Percentiles rank a stretch among this genome's conserved stretches.
Evolutionary conservation across 1,140 invertebrate species (phyloP).

Genomic region (Aphelenchoides besseyi): DNA sequence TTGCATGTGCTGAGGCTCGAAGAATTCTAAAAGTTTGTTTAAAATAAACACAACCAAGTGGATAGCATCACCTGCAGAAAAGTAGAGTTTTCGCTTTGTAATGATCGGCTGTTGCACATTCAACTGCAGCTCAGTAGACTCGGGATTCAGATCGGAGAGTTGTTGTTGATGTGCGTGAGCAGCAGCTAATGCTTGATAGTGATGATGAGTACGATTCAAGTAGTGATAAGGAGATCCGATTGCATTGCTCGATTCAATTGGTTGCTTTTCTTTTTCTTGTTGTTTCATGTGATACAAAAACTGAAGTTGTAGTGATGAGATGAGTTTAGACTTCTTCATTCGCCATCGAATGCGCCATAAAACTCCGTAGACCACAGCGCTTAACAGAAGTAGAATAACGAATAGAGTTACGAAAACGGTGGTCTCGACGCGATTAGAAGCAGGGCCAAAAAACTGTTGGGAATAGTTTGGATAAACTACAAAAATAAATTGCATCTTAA

Average conservation of each 20-base stretch:
- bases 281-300: constrained; percentile 56
- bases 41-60: neutral
- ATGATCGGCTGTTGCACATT: constrained; percentile 16
- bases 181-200: constrained; percentile 33
- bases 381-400: constrained; percentile 40
- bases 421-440: constrained; percentile 32
- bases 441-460: constrained; percentile 8
- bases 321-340: constrained; percentile 48
- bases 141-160: constrained; percentile 22
- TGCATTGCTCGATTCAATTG: neutral
- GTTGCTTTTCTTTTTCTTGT: constrained; percentile 32
- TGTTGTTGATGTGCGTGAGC: constrained; percentile 19
- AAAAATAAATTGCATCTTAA: constrained; percentile 1
- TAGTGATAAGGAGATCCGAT: neutral
- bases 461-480: constrained; percentile 11
- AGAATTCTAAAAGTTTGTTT: constrained; percentile 51
- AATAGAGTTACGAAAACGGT: constrained; percentile 50
- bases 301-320: constrained; percentile 48
- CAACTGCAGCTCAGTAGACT: neutral
- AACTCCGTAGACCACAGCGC: constrained; percentile 37
- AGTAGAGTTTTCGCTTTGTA: constrained; percentile 47
- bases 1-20: constrained; percentile 45
- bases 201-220: constrained; percentile 19
- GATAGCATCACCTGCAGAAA: constrained; percentile 42
- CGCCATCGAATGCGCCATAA: constrained; percentile 53